phyloP scores from a whole-genome alignment of 2,888 invertebrate species.

The Biston betularia region DNA sequence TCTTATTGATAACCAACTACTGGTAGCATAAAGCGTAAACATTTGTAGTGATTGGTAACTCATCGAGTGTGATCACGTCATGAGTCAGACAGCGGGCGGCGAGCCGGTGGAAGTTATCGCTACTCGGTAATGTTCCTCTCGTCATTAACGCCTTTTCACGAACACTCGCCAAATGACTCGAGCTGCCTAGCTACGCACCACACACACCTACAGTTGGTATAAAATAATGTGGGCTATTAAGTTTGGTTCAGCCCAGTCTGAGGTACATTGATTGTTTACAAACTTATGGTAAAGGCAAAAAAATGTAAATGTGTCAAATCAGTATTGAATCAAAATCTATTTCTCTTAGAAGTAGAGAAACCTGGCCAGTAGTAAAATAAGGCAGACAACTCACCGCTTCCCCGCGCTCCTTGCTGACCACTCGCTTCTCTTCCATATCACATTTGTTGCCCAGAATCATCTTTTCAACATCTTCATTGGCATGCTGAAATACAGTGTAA shows the following conservation, averaged over 20 bases:
- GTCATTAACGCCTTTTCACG: constrained; percentile 14
- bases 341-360: background rate
- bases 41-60: background rate
- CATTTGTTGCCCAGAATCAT: constrained; percentile 99
- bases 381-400: constrained; percentile 91
- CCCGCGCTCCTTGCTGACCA: constrained; percentile 96
- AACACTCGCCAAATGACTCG: background rate
- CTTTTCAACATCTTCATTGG: constrained; percentile 99
- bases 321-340: too few relatives aligned
- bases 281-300: background rate
- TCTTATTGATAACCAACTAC: background rate
- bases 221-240: background rate
- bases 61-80: too few relatives aligned
- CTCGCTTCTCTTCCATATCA: constrained; percentile 98
- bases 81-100: constrained; percentile 7
- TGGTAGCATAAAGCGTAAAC: background rate
- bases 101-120: background rate
- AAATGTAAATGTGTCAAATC: background rate
- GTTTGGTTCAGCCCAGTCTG: too few relatives aligned
- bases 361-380: background rate
- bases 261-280: background rate
- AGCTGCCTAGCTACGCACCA: background rate
- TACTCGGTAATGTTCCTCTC: background rate
- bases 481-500: constrained; percentile 94
- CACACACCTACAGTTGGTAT: background rate